phyloP scores from a whole-genome alignment of 2,113 vertebrate species.

The Pterocles gutturalis region DNA sequence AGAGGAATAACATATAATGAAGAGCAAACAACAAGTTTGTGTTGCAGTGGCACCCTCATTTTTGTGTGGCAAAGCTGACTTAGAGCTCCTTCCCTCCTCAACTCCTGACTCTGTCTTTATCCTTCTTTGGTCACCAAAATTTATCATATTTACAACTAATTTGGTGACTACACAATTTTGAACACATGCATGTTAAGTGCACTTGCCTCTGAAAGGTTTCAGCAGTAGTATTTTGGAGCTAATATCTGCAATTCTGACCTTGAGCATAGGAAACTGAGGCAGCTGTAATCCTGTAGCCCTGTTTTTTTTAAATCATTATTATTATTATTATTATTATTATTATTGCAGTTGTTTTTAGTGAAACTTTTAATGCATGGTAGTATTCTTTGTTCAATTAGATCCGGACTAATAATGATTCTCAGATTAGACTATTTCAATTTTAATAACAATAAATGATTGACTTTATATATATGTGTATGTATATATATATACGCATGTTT shows the following conservation, averaged over 20 bases:
- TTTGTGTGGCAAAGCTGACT: neutral
- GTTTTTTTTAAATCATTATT: too few species aligned
- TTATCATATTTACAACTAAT: neutral
- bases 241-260: neutral
- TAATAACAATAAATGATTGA: neutral
- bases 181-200: fast-evolving
- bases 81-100: neutral
- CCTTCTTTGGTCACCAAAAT: neutral
- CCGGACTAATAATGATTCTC: neutral
- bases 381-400: neutral
- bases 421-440: neutral
- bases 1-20: neutral
- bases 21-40: neutral
- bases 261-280: neutral
- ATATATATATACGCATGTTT: neutral
- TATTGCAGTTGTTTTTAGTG: neutral
- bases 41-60: neutral
- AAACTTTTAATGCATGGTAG: neutral
- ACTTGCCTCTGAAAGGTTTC: neutral
- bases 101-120: neutral
- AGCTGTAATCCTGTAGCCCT: neutral
- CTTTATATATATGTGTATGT: neutral
- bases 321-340: too few species aligned
- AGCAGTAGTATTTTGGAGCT: neutral
- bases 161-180: neutral